These are phyloP conservation scores for Sylvilagus floridanus DNA, from an alignment of 2,797 vertebrate genomes.

Conservation along the genomic window DNA sequence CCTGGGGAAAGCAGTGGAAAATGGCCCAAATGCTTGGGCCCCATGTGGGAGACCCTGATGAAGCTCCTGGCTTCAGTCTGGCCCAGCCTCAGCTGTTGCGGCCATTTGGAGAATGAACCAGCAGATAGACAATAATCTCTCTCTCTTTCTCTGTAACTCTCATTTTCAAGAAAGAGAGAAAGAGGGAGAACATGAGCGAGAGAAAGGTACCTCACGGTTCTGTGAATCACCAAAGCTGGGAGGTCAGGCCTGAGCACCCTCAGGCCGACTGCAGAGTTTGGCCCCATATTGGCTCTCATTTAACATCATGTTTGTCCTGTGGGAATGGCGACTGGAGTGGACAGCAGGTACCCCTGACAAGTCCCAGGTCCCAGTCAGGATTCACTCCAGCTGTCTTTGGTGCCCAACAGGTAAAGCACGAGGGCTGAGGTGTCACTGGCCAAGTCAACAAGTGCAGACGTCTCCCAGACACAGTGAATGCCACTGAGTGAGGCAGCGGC, in stretches of 20 bases:
- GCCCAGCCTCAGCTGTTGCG: too few relatives aligned
- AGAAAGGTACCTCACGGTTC: not conserved
- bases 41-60: too few relatives aligned
- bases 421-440: conserved; percentile 14
- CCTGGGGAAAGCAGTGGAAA: too few relatives aligned
- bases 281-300: not conserved
- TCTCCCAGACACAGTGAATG: not conserved
- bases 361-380: not conserved
- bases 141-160: too few relatives aligned
- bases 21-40: too few relatives aligned
- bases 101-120: too few relatives aligned
- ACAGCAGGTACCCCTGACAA: not conserved
- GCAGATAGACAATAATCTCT: too few relatives aligned
- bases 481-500: rapidly evolving
- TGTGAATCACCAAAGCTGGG: not conserved
- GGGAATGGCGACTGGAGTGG: not conserved
- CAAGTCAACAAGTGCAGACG: conserved; percentile 8
- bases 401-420: not conserved
- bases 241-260: not conserved
- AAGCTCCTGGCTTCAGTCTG: too few relatives aligned
- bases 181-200: not conserved
- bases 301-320: not conserved
- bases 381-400: not conserved
- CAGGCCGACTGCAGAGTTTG: not conserved
- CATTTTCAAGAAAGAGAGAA: too few relatives aligned